Evolutionary conservation across 2,797 vertebrate genomes (phyloP), one percentile per base, ranked within the genome.

Genomic region (Eulemur coronatus): DNA sequence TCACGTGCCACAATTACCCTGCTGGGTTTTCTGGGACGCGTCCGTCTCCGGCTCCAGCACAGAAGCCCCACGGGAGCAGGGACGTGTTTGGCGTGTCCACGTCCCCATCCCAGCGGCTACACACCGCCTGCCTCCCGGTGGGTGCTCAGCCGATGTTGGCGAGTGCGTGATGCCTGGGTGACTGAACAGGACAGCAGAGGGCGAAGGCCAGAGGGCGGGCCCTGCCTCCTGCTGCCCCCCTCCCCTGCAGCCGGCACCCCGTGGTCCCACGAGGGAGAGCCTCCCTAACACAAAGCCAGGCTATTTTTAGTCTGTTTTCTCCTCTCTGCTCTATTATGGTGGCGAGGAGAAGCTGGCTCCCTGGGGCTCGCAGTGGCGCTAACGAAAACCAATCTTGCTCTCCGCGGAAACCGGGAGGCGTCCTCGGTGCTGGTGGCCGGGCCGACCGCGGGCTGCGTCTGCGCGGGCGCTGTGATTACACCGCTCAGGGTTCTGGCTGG

Each of bases 321-420:
- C 14, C 73, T 91, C 85, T 94, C 89, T 30, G 13, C 55, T 75
- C 73, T 96, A 89, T 94, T 88, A 85, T 88, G 18, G 38, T 30
- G 2, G 72, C 80, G 15, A 84, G 88, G 84, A 89, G 33, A 88
- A 67, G 55, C 48, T 96, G 84, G 90, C 79, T 1, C 0, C 94
- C 59, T 95, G 73, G 69, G 87, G 91, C 52, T 89, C 89, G 57
- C 79, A 81, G 43, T 46, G 35, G 57, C 89, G 96, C 89, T 95
- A 69, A 89, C 78, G 96, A 87, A 97, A 97, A 86, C 46, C 69
- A 89, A 96, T 70, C 94, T 98, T 93, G 84, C 65, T 96, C 43
- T 97, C 92, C 41, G 67, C 63, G 57, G 93, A 89, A 26, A 84
- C 73, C 43, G 52, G 94, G 89, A 96, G 59, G 38, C 28, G 15